phyloP scores from a whole-genome alignment of 2,888 invertebrate genomes.

The Gnatocerus cornutus region DNA sequence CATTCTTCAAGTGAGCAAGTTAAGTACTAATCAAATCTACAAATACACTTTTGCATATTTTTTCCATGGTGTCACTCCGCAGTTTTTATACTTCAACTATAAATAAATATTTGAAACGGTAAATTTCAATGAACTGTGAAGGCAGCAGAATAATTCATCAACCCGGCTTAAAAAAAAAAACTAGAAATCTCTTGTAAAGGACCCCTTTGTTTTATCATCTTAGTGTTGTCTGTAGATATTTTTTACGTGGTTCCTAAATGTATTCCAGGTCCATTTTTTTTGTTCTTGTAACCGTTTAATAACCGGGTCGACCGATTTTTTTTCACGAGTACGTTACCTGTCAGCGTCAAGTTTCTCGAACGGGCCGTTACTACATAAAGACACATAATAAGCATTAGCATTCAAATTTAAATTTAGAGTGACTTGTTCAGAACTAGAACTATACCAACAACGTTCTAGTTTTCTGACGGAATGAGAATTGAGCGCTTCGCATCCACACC shows the following conservation, averaged over 20 bases:
- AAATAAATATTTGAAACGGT: constrained; percentile 1
- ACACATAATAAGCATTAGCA: constrained; percentile 31
- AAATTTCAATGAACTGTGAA: too few relatives aligned
- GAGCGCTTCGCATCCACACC: background rate
- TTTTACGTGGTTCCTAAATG: too few relatives aligned
- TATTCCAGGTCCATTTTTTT: background rate
- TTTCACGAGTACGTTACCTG: constrained; percentile 29
- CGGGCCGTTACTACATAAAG: constrained; percentile 40
- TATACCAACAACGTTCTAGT: background rate
- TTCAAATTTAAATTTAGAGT: constrained; percentile 21
- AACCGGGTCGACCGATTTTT: constrained; percentile 30
- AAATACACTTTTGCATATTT: constrained; percentile 10
- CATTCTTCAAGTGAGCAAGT: background rate
- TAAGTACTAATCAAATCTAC: background rate
- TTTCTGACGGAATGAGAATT: background rate
- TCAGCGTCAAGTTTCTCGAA: constrained; percentile 35
- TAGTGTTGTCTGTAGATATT: too few relatives aligned
- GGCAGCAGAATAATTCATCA: too few relatives aligned
- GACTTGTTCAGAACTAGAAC: constrained; percentile 31
- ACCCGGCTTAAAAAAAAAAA: too few relatives aligned
- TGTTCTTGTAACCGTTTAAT: constrained; percentile 37
- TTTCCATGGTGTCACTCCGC: background rate
- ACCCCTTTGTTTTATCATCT: too few relatives aligned
- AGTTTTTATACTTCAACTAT: background rate
- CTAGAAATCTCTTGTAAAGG: too few relatives aligned